Evolutionary conservation across 2,797 vertebrate genomes (phyloP).

Genomic region (Hephaestus fuliginosus): DNA sequence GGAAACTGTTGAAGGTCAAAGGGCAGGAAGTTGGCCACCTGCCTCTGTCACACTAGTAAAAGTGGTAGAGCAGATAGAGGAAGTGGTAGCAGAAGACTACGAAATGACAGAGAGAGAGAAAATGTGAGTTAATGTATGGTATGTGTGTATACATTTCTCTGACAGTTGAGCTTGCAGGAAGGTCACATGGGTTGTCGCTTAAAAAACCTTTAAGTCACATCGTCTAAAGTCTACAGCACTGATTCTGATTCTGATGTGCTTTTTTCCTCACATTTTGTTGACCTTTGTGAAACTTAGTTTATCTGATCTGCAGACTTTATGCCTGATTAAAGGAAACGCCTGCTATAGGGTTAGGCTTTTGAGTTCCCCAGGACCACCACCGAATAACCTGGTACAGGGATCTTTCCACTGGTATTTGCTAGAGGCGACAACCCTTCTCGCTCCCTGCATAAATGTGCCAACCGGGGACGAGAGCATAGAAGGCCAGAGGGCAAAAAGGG

Average conservation of each 20-base stretch:
- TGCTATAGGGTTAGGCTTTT: constrained; percentile 30
- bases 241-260: neutral
- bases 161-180: constrained; percentile 32
- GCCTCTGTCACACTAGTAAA: constrained; percentile 83
- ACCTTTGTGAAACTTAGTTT: constrained; percentile 45
- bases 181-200: constrained; percentile 19
- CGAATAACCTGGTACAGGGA: constrained; percentile 62
- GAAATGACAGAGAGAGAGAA: constrained; percentile 30
- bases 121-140: constrained; percentile 25
- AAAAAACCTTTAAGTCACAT: constrained; percentile 30
- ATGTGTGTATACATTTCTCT: constrained; percentile 32
- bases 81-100: constrained; percentile 57
- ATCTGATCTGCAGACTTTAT: constrained; percentile 50
- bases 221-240: constrained; percentile 17
- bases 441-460: constrained; percentile 80
- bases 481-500: constrained; percentile 85
- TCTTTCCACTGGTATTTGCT: constrained; percentile 73
- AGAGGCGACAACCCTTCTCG: constrained; percentile 76
- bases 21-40: constrained; percentile 87
- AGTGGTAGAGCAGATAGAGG: constrained; percentile 67
- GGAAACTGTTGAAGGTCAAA: constrained; percentile 84
- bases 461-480: constrained; percentile 78
- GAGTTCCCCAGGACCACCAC: constrained; percentile 40
- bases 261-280: constrained; percentile 37
- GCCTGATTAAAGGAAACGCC: constrained; percentile 56